A percentile compares a stretch with the other conserved stretches of the same genome.
phyloP scores from a whole-genome alignment of 2,113 vertebrate species.

The Oplegnathus fasciatus region DNA sequence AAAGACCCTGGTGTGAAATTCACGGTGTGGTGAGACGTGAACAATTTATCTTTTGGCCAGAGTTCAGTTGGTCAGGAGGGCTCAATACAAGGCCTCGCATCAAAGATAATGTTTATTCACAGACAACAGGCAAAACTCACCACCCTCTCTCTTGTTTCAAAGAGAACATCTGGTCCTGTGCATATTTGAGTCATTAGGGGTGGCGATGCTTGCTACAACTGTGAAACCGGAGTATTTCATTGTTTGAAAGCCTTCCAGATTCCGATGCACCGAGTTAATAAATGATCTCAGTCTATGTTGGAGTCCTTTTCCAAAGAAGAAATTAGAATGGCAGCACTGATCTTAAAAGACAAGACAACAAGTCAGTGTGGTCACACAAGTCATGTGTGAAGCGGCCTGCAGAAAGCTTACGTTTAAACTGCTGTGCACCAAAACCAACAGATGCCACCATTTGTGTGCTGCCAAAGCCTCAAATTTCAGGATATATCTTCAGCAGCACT shows the following conservation, averaged over 20 bases:
- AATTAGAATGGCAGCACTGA: neutral
- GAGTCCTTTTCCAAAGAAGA: constrained; percentile 6
- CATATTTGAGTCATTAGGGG: constrained; percentile 32
- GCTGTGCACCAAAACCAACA: constrained; percentile 18
- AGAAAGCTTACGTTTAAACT: neutral
- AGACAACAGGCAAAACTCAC: constrained; percentile 47
- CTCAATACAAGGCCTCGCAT: constrained; percentile 42
- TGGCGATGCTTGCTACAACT: constrained; percentile 17
- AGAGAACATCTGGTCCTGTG: constrained; percentile 57
- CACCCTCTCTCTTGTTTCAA: constrained; percentile 31
- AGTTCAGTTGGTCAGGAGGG: constrained; percentile 53
- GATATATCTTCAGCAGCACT: neutral
- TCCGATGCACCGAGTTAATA: constrained; percentile 24
- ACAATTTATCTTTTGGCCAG: constrained; percentile 30
- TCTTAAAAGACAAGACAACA: neutral
- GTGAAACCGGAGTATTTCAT: constrained; percentile 29
- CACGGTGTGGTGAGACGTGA: constrained; percentile 59
- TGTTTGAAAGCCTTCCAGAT: constrained; percentile 43
- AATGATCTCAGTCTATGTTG: constrained; percentile 21
- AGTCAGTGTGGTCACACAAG: neutral
- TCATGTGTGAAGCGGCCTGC: constrained; percentile 8
- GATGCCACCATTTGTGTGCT: neutral
- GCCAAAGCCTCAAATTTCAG: constrained; percentile 1
- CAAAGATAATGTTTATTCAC: constrained; percentile 58
- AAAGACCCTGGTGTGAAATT: constrained; percentile 46